Base-by-base conservation (phyloP, 2,888 invertebrate genomes). In the Pheosia tremula region DNA sequence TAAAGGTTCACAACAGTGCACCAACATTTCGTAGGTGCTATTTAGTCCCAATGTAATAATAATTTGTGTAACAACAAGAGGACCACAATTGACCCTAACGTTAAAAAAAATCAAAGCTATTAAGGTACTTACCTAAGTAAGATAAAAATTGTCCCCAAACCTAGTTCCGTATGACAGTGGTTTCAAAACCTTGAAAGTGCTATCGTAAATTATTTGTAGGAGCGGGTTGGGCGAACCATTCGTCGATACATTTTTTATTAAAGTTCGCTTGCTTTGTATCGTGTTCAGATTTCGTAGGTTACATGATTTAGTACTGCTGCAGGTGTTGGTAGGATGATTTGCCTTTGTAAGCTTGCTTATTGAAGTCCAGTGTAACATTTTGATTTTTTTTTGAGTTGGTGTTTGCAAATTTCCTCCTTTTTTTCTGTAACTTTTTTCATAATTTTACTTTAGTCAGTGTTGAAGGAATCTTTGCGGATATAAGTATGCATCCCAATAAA, bases 221-320 rank as follows among this genome's bases (percentile, higher is more conserved):
- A 53, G 4, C 53, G 53, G 5, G 37, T 53, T 53, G 53, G 36
- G 37, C 4, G 0, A 36, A 53, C 9, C 24, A 0, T 5, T 13
- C 47, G 4, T n/a, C n/a, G 11, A 9, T 53, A 36, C 37, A 37
- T 53, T 24, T 37, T 54, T 54, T 54, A 38, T 54, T 11, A 38
- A 54, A 36, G 54, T 54, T 54, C 54, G 38, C 54, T 54, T 54
- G 38, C 54, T 38, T 38, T 36, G 11, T 36, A 13, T 24, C 47
- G 36, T 5, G 38, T 38, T 54, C 50, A 59, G 61, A 63, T 64
- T 68, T 63, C 63, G 62, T 59, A 54, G 54, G 54, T 62, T 60
- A 10, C 59, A 54, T 66, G 72, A 73, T 74, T 74, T 71, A 74
- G 63, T 58, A 38, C 57, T 59, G 60, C 36, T 74, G 71, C 69